Conservation (phyloP, 2,113 vertebrate species). For the Egretta garzetta region DNA sequence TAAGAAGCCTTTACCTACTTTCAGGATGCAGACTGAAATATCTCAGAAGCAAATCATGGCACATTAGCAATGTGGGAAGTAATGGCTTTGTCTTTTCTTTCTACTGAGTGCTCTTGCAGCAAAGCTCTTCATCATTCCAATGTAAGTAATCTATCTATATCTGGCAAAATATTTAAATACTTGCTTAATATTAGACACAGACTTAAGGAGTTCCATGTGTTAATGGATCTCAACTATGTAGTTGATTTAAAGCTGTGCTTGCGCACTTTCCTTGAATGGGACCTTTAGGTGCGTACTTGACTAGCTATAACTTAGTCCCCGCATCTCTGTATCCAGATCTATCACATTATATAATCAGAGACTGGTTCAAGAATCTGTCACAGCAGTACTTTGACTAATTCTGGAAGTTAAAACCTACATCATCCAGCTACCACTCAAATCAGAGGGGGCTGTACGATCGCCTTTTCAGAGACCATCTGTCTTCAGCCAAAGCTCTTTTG, state of each 20-base stretch:
- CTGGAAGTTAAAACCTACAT: not conserved
- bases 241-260: not conserved
- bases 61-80: not conserved
- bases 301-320: not conserved
- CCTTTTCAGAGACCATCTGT: not conserved
- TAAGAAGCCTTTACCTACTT: not conserved
- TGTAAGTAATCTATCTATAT: not conserved
- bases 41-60: not conserved
- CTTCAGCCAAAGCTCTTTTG: not conserved
- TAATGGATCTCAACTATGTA: not conserved
- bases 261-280: not conserved
- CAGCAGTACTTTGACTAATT: not conserved
- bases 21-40: not conserved
- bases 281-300: not conserved
- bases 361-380: not conserved
- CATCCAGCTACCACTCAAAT: not conserved
- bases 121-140: not conserved
- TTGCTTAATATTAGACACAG: not conserved
- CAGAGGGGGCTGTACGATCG: rapidly evolving
- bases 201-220: not conserved
- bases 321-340: not conserved
- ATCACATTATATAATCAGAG: not conserved
- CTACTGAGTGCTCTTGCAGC: not conserved
- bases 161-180: not conserved
- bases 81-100: not conserved